Evolutionary conservation across 2,888 invertebrate species (phyloP), one percentile per base, ranked within the genome.

Genomic region (Alviniconcha strummeri): DNA sequence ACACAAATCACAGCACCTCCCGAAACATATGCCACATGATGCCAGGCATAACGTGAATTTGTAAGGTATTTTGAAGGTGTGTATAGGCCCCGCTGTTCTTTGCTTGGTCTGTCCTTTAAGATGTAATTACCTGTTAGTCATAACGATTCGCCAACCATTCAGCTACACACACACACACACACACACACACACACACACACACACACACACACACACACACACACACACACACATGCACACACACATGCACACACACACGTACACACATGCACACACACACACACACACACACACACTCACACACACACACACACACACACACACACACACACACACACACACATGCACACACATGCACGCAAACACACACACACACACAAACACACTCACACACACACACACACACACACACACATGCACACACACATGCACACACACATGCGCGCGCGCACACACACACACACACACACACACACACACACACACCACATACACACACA

Each of bases 201-300:
- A 72, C 56, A 83, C 36, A 72, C 8, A 71, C 19, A 71, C 72
- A 79, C 56, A 64, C 71, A 69, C 64, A 78, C 52, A 79, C 69
- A 71, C 5, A 19, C 64, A 64, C 11, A 11, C 36, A 72, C 36
- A 6, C 36, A 72, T 7, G 36, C 36, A 72, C 11, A 13, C 11
- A 52, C 36, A 72, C 11, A 72, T 5, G 5, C 36, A 72, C 11
- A 72, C 11, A 72, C 11, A 36, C 11, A 72, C 36, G 0, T 3
- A 6, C 71, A 71, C n/a, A n/a, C 17, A 71, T n/a, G 5, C 71
- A 71, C 17, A 71, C 17, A n/a, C 19, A 71, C 71, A 19, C 17
- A 71, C 71, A 71, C 11, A 19, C 19, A 72, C 72, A 72, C 36
- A 72, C 36, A 72, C 72, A 72, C 36, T 6, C 36, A 72, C 72